These are phyloP conservation scores for Mimumesa dahlbomi DNA, from an alignment of 2,888 invertebrate genomes.

Conservation along the genomic window DNA sequence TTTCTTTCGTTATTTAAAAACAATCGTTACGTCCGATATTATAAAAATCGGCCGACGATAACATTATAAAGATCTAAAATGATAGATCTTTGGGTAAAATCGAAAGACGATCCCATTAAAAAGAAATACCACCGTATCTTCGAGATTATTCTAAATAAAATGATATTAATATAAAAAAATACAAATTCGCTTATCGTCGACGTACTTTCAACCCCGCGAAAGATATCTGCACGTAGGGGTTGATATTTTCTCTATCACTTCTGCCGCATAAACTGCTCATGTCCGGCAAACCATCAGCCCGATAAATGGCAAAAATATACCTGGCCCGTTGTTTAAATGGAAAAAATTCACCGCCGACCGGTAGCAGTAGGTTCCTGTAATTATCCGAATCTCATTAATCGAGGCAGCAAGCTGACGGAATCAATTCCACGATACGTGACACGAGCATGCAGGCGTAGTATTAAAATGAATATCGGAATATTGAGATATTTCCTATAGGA, in stretches of 20 bases:
- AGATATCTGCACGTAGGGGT: constrained; percentile 82
- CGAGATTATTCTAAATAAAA: too few species aligned
- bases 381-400: constrained; percentile 29
- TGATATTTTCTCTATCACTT: constrained; percentile 71
- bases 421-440: constrained; percentile 7
- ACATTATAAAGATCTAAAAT: too few species aligned
- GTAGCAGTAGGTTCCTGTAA: constrained; percentile 85
- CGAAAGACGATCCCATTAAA: too few species aligned
- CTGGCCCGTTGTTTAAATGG: constrained; percentile 81
- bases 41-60: too few species aligned
- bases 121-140: too few species aligned
- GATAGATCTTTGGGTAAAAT: too few species aligned
- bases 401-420: neutral
- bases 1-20: too few species aligned
- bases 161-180: too few species aligned
- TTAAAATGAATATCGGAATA: constrained; percentile 11
- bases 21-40: too few species aligned
- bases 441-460: constrained; percentile 9
- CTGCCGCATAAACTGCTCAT: constrained; percentile 63
- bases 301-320: constrained; percentile 82
- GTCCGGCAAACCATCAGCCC: constrained; percentile 82
- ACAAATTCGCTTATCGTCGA: neutral
- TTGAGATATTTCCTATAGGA: neutral
- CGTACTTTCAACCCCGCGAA: constrained; percentile 85
- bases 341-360: constrained; percentile 81